These are phyloP conservation scores for Ditylenchus weischeri DNA, from an alignment of 2,888 invertebrate genomes.

Conservation along the genomic window DNA sequence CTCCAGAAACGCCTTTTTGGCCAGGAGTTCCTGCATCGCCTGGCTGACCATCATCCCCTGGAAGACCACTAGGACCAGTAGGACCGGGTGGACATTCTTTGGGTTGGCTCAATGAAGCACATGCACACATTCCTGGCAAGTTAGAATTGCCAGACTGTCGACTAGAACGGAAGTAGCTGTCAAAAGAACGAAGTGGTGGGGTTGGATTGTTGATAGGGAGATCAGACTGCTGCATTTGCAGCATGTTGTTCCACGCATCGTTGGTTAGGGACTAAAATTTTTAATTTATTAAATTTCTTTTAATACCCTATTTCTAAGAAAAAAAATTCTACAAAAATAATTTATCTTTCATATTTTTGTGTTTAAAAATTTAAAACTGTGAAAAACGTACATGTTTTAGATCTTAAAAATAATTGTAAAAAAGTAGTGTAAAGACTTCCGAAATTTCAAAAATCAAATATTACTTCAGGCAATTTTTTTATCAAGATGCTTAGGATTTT, in stretches of 20 bases:
- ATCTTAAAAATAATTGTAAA: no score
- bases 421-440: no score
- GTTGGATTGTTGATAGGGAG: not conserved
- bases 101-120: constrained; percentile 5
- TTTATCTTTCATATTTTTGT: no score
- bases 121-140: constrained; percentile 5
- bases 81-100: constrained; percentile 24
- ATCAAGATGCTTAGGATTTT: no score
- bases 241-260: constrained; percentile 25
- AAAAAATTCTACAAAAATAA: no score
- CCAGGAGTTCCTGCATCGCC: constrained; percentile 16
- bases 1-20: constrained; percentile 5
- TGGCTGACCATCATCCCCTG: constrained; percentile 13
- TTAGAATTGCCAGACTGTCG: not conserved
- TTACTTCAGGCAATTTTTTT: no score
- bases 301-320: no score
- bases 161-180: constrained; percentile 13
- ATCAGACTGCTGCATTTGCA: constrained; percentile 15
- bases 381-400: no score
- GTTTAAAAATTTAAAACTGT: no score
- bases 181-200: not conserved
- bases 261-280: constrained; percentile 22
- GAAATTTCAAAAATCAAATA: no score
- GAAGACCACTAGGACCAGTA: not conserved
- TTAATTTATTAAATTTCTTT: no score